phyloP scores from a whole-genome alignment of 2,888 invertebrate species.

The Eupithecia abbreviata region DNA sequence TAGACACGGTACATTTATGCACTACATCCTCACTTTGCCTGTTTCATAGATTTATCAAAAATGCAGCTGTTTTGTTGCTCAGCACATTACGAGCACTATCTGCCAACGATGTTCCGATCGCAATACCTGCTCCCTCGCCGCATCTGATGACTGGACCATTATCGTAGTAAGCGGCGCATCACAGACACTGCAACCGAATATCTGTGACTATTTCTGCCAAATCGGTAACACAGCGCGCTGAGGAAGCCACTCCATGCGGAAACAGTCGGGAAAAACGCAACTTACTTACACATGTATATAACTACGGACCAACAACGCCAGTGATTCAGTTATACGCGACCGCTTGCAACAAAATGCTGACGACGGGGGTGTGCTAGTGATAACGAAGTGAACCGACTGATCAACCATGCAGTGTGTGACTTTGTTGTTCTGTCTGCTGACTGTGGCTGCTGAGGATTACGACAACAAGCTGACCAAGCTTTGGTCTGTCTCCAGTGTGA shows the following conservation, averaged over 20 bases:
- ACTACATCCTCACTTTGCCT: neutral
- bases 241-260: slow-evolving; percentile 74
- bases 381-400: slow-evolving; percentile 63
- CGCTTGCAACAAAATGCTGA: slow-evolving; percentile 77
- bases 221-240: slow-evolving; percentile 66
- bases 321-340: slow-evolving; percentile 81
- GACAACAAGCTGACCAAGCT: slow-evolving; percentile 69
- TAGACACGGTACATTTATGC: too few species aligned
- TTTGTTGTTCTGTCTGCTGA: slow-evolving; percentile 64
- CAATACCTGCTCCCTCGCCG: slow-evolving; percentile 21
- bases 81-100: neutral
- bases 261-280: slow-evolving; percentile 78
- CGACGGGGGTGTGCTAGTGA: slow-evolving; percentile 58
- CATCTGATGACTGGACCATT: slow-evolving; percentile 48
- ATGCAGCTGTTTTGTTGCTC: neutral
- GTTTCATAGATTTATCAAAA: neutral
- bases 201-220: slow-evolving; percentile 66
- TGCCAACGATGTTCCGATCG: slow-evolving; percentile 6
- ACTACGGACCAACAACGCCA: slow-evolving; percentile 72
- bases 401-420: slow-evolving; percentile 61
- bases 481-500: slow-evolving; percentile 66
- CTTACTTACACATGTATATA: slow-evolving; percentile 79
- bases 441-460: slow-evolving; percentile 60
- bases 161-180: slow-evolving; percentile 73
- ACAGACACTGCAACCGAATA: slow-evolving; percentile 58